These are phyloP conservation scores for Crotophaga sulcirostris DNA, from an alignment of 2,113 vertebrate species.

Conservation along the genomic window DNA sequence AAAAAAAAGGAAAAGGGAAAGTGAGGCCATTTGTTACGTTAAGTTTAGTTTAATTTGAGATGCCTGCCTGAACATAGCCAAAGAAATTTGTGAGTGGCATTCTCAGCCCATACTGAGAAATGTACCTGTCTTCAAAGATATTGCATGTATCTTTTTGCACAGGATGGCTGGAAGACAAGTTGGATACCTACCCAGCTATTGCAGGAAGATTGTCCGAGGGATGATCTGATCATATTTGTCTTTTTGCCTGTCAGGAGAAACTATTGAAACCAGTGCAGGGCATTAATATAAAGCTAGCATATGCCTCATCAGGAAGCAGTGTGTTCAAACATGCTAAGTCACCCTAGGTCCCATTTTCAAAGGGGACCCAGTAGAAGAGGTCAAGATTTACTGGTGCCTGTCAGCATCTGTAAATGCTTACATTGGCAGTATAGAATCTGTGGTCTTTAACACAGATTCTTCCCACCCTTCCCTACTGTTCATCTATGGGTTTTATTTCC, in stretches of 20 bases:
- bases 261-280: background rate
- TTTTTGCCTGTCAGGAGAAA: background rate
- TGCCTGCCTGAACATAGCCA: background rate
- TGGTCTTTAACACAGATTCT: background rate
- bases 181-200: accelerated
- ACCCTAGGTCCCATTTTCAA: background rate
- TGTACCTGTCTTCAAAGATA: background rate
- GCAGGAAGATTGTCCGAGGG: background rate
- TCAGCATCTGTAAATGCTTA: background rate
- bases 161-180: background rate
- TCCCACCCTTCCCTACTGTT: background rate
- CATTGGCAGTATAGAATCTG: background rate
- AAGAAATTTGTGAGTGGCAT: background rate
- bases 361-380: background rate
- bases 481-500: background rate
- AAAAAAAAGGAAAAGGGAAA: background rate
- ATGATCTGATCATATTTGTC: background rate
- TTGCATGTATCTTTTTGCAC: background rate
- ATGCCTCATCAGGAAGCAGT: background rate
- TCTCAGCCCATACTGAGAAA: background rate
- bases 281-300: background rate
- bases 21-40: background rate
- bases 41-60: slow-evolving; percentile 6
- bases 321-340: background rate
- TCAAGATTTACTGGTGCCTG: background rate